Conservation (phyloP, 1,140 invertebrate genomes). For the Zaprionus davidi region DNA sequence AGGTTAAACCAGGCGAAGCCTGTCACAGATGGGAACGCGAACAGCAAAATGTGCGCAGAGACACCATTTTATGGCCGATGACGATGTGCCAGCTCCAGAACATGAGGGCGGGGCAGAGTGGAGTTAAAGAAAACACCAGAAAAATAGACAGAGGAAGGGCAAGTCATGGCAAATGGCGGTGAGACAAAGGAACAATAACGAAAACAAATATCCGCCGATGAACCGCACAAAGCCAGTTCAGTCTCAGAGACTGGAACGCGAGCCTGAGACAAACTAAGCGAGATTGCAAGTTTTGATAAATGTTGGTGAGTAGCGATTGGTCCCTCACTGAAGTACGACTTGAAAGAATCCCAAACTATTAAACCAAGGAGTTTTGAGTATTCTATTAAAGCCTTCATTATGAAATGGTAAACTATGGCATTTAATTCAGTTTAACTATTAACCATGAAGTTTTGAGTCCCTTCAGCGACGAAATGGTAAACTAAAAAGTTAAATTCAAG, state of each 20-base stretch:
- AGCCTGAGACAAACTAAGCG: background rate
- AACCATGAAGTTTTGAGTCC: no score
- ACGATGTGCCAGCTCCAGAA: constrained; percentile 5
- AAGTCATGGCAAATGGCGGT: constrained; percentile 49
- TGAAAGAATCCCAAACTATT: background rate
- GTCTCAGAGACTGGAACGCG: background rate
- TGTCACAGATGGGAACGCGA: constrained; percentile 61
- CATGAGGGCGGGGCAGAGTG: background rate
- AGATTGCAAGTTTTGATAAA: background rate
- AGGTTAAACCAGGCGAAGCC: constrained; percentile 51
- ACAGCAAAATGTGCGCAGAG: constrained; percentile 62
- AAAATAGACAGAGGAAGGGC: constrained; percentile 11
- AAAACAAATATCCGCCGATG: constrained; percentile 67
- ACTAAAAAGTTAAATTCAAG: no score
- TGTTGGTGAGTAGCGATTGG: background rate
- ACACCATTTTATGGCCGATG: constrained; percentile 70
- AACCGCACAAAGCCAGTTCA: constrained; percentile 51
- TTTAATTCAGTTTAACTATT: background rate
- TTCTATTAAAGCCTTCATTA: background rate
- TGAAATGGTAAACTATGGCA: background rate
- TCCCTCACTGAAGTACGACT: background rate
- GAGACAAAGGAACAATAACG: constrained; percentile 73
- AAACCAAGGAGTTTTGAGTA: no score
- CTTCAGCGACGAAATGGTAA: no score
- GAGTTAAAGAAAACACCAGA: constrained; percentile 1